Evolutionary conservation across 2,888 invertebrate species (phyloP).

Genomic region (Cerastoderma edule): DNA sequence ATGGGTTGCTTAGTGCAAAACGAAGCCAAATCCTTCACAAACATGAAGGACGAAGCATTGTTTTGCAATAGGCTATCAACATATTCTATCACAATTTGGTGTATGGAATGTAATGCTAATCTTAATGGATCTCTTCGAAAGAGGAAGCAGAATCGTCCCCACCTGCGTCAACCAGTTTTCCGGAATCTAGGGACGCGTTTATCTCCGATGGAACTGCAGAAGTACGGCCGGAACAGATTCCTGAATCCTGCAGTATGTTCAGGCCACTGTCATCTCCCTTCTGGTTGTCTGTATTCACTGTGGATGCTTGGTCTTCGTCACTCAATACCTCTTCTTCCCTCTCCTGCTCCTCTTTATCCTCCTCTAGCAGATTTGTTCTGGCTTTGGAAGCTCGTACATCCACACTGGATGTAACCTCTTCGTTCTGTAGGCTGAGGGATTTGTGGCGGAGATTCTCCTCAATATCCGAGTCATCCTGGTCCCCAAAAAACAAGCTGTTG

Average conservation of each 20-base stretch:
- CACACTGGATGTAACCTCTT: constrained; percentile 48
- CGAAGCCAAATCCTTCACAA: too few species aligned
- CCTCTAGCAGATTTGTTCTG: constrained; percentile 46
- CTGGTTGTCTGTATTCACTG: constrained; percentile 30
- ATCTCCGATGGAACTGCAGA: constrained; percentile 41
- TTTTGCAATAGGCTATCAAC: too few species aligned
- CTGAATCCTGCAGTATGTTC: constrained; percentile 46
- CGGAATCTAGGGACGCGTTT: constrained; percentile 27
- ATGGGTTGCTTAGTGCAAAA: too few species aligned
- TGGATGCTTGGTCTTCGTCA: not conserved
- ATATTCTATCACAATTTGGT: not conserved
- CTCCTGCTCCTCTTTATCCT: constrained; percentile 11
- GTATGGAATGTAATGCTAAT: constrained; percentile 21
- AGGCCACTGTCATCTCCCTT: constrained; percentile 8
- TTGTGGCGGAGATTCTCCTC: constrained; percentile 8
- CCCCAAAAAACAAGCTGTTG: constrained; percentile 35
- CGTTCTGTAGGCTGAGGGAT: constrained; percentile 43
- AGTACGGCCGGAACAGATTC: constrained; percentile 62
- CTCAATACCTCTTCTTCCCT: constrained; percentile 13
- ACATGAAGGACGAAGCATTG: too few species aligned
- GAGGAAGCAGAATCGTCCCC: constrained; percentile 67
- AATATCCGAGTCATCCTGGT: constrained; percentile 40
- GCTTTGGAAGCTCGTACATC: constrained; percentile 47
- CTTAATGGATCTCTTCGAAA: constrained; percentile 64
- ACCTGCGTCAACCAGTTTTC: constrained; percentile 34